Percentiles rank a stretch among this genome's conserved stretches.
Conservation (phyloP, 2,888 invertebrate genomes). For the Tachystola acroxantha region DNA sequence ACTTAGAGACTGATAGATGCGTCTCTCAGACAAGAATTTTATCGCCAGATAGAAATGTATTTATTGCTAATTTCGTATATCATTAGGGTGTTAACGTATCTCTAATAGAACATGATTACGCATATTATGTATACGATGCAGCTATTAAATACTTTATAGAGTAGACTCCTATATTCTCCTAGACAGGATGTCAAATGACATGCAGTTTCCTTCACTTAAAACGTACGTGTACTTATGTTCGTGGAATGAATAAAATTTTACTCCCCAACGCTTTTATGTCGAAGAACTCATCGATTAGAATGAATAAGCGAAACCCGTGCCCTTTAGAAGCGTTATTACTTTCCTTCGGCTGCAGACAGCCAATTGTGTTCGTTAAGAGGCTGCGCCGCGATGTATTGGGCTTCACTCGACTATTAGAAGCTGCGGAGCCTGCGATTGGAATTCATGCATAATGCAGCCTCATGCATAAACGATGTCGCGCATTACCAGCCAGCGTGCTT, state of each 20-base stretch:
- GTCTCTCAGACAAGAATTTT: constrained; percentile 12
- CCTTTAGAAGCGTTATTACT: constrained; percentile 22
- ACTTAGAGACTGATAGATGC: constrained; percentile 24
- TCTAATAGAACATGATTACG: neutral
- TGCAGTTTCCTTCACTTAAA: neutral
- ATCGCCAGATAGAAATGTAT: constrained; percentile 5
- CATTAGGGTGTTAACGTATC: constrained; percentile 4
- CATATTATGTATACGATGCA: neutral
- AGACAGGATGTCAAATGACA: constrained; percentile 1
- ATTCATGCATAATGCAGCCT: constrained; percentile 64
- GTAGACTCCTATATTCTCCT: neutral
- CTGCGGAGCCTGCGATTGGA: constrained; percentile 44
- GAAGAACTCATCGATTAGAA: constrained; percentile 2
- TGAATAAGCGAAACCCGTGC: constrained; percentile 18
- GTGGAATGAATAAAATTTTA: neutral
- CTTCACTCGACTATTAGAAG: constrained; percentile 47
- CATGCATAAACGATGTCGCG: constrained; percentile 62
- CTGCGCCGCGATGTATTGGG: constrained; percentile 19
- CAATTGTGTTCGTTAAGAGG: constrained; percentile 24
- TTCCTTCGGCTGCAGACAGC: constrained; percentile 22
- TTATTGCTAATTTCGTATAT: constrained; percentile 4
- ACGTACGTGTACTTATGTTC: too few relatives aligned
- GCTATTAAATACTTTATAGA: neutral
- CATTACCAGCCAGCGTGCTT: constrained; percentile 38
- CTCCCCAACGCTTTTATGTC: neutral